Percentiles rank a stretch among this genome's conserved stretches.
These are phyloP conservation scores for Sander lucioperca DNA, from an alignment of 2,113 vertebrate species.

Conservation along the genomic window DNA sequence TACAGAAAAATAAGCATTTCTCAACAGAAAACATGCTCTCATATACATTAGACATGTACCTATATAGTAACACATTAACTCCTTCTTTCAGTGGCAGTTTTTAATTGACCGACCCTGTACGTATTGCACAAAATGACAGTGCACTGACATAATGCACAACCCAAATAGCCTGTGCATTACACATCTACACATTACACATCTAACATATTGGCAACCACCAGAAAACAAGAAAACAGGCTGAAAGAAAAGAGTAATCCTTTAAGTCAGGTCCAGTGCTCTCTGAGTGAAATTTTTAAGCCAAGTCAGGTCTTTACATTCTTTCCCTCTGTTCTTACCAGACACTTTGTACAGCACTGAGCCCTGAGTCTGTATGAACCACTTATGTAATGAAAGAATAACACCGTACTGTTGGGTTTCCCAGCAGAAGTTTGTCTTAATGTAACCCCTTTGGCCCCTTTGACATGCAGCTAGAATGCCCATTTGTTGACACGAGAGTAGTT, in stretches of 20 bases:
- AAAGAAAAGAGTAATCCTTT: conserved; percentile 60
- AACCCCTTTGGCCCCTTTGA: conserved; percentile 30
- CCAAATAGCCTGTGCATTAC: too few species aligned
- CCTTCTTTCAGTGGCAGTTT: too few species aligned
- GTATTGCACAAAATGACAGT: too few species aligned
- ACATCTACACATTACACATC: too few species aligned
- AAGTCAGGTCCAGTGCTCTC: conserved; percentile 38
- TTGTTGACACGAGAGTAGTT: conserved; percentile 58
- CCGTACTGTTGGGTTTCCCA: not conserved
- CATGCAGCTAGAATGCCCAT: conserved; percentile 43
- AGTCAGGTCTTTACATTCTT: conserved; percentile 72
- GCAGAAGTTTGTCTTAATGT: conserved; percentile 32
- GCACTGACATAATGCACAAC: too few species aligned
- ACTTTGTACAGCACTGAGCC: conserved; percentile 38
- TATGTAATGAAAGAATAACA: conserved; percentile 50
- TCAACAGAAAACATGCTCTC: too few species aligned
- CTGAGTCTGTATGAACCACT: conserved; percentile 36
- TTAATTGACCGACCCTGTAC: too few species aligned
- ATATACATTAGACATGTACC: too few species aligned
- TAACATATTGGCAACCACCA: conserved; percentile 6
- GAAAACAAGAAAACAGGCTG: conserved; percentile 33
- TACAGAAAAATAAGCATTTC: too few species aligned
- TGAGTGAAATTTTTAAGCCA: conserved; percentile 59
- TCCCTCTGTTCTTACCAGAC: conserved; percentile 35
- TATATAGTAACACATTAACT: too few species aligned